Base-by-base conservation (phyloP, 2,888 invertebrate species). In the Noctua pronuba region DNA sequence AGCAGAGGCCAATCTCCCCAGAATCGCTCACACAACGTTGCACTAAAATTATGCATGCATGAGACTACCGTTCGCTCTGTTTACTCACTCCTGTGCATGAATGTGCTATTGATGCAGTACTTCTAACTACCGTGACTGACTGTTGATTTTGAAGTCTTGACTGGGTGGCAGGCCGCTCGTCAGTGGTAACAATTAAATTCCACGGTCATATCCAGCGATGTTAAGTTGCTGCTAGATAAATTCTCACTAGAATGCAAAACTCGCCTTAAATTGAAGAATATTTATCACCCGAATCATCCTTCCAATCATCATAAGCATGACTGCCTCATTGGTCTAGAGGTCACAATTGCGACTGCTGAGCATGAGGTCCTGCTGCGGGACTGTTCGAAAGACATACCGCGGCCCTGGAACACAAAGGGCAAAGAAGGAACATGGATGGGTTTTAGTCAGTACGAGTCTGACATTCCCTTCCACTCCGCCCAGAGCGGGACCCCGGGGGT, bases 31-130 rank as follows among this genome's bases (percentile, higher is more conserved):
- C 46, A 67, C 44, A 24, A 28, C 8, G 58, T 21, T 58, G 38
- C 11, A 41, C 31, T 41, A 24, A 38, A 69, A 83, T 81, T 81
- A 81, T 81, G 79, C 79, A 81, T 73, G 79, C 72, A 78, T 78
- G 73, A 81, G 68, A 18, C 7, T 38, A 18, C 44, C 24, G 38
- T 68, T n/a, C 38, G n/a, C 35, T 41, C 55, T 81, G 77, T 82
- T 80, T 83, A 49, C 58, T 46, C 64, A 46, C 49, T 60, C 69
- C 35, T 58, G 68, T 70, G 62, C 41, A 46, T n/a, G 62, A 81
- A 71, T 72, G 35, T 24, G 64, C 68, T 72, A 52, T 77, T 67
- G 66, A 62, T 69, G 70, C 77, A 62, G 8, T 41, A 62, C 24
- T 41, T 55, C 44, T 5, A 16, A 38, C 38, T 21, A 18, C 62